Base-by-base conservation (phyloP, 2,797 vertebrate species). In the Echeneis naucrates region DNA sequence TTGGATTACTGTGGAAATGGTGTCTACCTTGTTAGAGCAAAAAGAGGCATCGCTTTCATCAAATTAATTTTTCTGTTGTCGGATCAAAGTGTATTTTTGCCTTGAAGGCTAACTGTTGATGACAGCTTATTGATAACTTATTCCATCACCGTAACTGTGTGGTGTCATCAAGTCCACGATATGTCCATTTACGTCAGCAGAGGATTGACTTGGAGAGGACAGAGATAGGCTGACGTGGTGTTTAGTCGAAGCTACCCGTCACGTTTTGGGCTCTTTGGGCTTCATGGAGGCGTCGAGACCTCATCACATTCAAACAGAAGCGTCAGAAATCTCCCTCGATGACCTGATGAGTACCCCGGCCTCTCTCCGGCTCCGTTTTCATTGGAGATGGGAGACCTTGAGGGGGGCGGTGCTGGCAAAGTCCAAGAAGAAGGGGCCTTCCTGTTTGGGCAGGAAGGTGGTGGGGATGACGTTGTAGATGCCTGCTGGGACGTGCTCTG, bases 371-470 rank as follows among this genome's bases (percentile, higher is more conserved):
- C 68, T 57, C 54, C 3, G 0, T 40, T 52, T 35, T 99, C 93
- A 99, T 51, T 99, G 98, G 59, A 99, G 96, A 78, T 97, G 97
- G 14, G 97, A 97, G 44, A 96, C 94, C 77, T 95, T 97, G 64
- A 98, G 86, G 40, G 96, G 88, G 1, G 75, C 64, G 67, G 87
- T 78, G 72, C 96, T 97, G 92, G 95, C 94, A 53, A 99, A 96
- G 93, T 99, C 98, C 90, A 99, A 88, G 92, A 99, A 99, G 89
- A 99, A 99, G 16, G 97, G 98, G 35, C 98, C 98, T 85, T 99
- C 98, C 90, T 99, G 98, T 86, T 97, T 97, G 81, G 98, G 96
- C 67, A 99, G 89, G 89, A 99, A 99, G 68, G 98, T 99, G 86
- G 96, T 98, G 66, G 97, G 97, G 82, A 95, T 96, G 81, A 99